A percentile compares a stretch with the other conserved stretches of the same genome.
These are phyloP conservation scores for Tetrapedia diversipes DNA, from an alignment of 2,888 invertebrate genomes.

Conservation along the genomic window DNA sequence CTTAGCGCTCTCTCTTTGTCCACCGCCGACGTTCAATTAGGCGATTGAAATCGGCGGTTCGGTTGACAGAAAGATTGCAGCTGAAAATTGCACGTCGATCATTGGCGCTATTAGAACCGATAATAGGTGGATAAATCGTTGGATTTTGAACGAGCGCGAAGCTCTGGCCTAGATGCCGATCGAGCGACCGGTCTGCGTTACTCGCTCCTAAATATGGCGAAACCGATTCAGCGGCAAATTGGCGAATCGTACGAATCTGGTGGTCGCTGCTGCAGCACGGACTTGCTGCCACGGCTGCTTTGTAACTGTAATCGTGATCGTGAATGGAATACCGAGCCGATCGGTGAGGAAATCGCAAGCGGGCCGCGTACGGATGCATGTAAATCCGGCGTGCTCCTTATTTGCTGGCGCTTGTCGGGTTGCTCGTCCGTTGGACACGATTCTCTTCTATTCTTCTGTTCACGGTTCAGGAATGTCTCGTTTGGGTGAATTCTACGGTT, in stretches of 20 bases:
- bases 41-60: not conserved
- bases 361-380: slow-evolving; percentile 44
- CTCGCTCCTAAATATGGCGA: slow-evolving; percentile 49
- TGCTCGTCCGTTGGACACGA: not conserved
- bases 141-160: not conserved
- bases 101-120: not conserved
- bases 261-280: slow-evolving; percentile 14
- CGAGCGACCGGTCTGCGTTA: not conserved
- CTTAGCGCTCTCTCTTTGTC: slow-evolving; percentile 15
- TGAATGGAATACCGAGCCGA: slow-evolving; percentile 61
- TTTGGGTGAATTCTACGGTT: too few species aligned
- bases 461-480: too few species aligned
- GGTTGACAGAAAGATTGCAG: slow-evolving; percentile 5
- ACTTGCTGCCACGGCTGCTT: slow-evolving; percentile 19
- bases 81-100: not conserved
- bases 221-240: slow-evolving; percentile 46
- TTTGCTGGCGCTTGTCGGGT: slow-evolving; percentile 36
- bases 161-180: slow-evolving; percentile 9
- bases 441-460: not conserved
- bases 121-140: not conserved
- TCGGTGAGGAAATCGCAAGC: slow-evolving; percentile 63
- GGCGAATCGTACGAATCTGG: slow-evolving; percentile 50
- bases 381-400: slow-evolving; percentile 53
- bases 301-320: slow-evolving; percentile 60
- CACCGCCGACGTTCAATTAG: not conserved